Evolutionary conservation across 2,797 vertebrate species (phyloP).

Genomic region (Helarctos malayanus): DNA sequence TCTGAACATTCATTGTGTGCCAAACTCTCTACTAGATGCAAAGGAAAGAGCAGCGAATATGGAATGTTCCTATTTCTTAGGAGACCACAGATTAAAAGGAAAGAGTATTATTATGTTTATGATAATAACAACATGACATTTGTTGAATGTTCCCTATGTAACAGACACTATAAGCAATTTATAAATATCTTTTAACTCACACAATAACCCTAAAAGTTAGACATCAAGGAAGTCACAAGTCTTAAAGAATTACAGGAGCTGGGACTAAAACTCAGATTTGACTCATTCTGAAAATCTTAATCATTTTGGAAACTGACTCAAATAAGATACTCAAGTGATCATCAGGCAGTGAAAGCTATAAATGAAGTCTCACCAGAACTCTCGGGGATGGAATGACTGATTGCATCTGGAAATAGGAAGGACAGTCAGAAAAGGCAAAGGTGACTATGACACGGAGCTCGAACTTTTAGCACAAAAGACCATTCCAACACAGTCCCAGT

Average conservation of each 20-base stretch:
- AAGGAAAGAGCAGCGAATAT: neutral
- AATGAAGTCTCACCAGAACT: neutral
- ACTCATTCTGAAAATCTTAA: neutral
- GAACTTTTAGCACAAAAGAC: neutral
- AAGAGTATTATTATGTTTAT: slow-evolving; percentile 17
- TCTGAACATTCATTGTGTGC: neutral
- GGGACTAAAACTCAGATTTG: slow-evolving; percentile 29
- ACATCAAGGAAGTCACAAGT: neutral
- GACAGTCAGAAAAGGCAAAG: neutral
- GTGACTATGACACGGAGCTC: fast-evolving
- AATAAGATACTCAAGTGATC: neutral
- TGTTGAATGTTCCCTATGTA: neutral
- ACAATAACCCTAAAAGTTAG: neutral
- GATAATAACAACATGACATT: neutral
- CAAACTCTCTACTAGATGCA: neutral
- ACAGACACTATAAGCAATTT: neutral
- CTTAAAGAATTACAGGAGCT: neutral
- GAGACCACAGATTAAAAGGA: neutral
- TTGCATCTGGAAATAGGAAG: neutral
- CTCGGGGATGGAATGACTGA: neutral
- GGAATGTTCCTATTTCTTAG: neutral
- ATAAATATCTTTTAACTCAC: slow-evolving; percentile 29
- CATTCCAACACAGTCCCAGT: neutral
- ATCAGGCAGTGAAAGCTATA: neutral
- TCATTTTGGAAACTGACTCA: slow-evolving; percentile 40